Percentiles rank a stretch among this genome's conserved stretches.
Conservation (phyloP, 1,140 invertebrate genomes). For the Mercenaria mercenaria region DNA sequence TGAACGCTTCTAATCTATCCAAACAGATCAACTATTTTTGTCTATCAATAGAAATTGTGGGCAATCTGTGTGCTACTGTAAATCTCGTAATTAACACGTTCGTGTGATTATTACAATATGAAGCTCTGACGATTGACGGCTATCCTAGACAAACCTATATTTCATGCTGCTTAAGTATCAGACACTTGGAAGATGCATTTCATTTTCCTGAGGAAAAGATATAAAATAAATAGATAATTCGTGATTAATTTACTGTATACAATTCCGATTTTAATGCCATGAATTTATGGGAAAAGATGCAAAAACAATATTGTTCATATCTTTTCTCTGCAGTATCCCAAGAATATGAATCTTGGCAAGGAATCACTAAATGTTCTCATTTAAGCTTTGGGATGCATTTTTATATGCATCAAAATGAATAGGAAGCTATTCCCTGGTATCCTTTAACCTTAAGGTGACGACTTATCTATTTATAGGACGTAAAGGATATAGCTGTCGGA, state of each 20-base stretch:
- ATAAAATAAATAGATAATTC: slow-evolving; percentile 3
- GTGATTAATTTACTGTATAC: slow-evolving; percentile 18
- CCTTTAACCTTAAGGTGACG: no score
- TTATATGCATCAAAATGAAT: no score
- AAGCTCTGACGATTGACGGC: neutral
- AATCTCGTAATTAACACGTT: slow-evolving; percentile 35
- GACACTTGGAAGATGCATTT: slow-evolving; percentile 22
- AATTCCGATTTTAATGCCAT: neutral
- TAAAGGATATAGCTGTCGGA: no score
- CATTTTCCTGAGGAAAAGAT: neutral
- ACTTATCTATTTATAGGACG: no score
- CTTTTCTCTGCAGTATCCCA: neutral
- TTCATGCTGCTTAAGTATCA: neutral
- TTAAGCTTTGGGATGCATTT: no score
- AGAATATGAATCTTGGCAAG: neutral
- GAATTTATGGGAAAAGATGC: neutral
- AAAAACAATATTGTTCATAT: neutral
- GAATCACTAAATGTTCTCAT: no score
- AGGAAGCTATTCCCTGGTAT: no score
- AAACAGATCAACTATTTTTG: neutral
- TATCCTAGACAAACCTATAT: neutral
- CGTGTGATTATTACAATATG: slow-evolving; percentile 7
- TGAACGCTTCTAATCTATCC: neutral
- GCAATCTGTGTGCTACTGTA: slow-evolving; percentile 19
- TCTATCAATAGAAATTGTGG: neutral